These are phyloP conservation scores for Sphenopsis melanotis DNA, from an alignment of 2,797 vertebrate species.

Conservation along the genomic window DNA sequence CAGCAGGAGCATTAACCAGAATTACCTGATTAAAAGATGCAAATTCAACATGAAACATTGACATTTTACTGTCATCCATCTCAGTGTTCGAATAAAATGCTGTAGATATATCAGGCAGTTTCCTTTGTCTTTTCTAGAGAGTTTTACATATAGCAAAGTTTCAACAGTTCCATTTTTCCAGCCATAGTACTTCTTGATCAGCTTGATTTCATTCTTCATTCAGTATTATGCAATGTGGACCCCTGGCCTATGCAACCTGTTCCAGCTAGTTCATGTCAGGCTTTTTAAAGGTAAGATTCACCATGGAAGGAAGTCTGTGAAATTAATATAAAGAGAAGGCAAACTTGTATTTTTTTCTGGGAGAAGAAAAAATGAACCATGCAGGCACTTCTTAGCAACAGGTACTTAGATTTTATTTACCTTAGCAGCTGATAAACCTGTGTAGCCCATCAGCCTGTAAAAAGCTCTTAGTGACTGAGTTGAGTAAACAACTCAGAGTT, in stretches of 20 bases:
- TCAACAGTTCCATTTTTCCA: background rate
- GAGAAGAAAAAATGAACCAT: background rate
- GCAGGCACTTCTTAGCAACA: background rate
- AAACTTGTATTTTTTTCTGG: background rate
- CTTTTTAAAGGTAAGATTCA: background rate
- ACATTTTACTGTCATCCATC: background rate
- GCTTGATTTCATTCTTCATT: background rate
- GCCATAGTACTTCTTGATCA: background rate
- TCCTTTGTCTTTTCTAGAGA: background rate
- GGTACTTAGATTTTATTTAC: background rate
- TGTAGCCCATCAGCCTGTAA: background rate
- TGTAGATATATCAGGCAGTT: background rate
- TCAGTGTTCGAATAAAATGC: background rate
- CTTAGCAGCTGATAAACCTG: background rate
- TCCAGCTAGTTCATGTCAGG: background rate
- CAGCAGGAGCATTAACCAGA: background rate
- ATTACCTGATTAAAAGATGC: background rate
- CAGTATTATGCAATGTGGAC: background rate
- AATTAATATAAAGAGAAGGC: background rate
- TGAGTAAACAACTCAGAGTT: background rate
- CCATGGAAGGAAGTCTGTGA: background rate
- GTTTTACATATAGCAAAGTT: background rate
- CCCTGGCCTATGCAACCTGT: background rate
- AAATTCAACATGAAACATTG: background rate
- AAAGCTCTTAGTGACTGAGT: background rate